Evolutionary conservation across 2,888 invertebrate species (phyloP).

Genomic region (Leptinotarsa peninsularis): DNA sequence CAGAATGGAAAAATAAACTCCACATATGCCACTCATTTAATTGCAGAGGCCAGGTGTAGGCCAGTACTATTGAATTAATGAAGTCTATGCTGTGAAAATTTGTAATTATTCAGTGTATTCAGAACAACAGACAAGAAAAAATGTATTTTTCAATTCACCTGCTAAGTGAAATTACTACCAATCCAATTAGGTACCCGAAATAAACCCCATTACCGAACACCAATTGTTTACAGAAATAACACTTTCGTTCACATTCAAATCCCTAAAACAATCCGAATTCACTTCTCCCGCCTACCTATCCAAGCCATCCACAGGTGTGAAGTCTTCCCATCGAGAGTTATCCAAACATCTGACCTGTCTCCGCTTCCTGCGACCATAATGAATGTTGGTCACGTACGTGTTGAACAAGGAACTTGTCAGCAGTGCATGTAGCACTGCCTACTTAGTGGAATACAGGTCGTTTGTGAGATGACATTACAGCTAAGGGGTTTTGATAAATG

Average conservation of each 20-base stretch:
- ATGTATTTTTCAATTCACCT: too few species aligned
- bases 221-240: not conserved
- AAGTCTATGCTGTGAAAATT: too few species aligned
- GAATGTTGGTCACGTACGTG: conserved; percentile 31
- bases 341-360: conserved; percentile 26
- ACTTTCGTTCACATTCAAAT: too few species aligned
- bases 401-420: conserved; percentile 28
- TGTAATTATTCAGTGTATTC: too few species aligned
- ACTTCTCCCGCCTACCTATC: not conserved
- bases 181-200: not conserved
- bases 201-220: not conserved
- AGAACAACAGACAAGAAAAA: too few species aligned
- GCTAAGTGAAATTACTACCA: too few species aligned
- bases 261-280: too few species aligned
- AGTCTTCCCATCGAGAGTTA: conserved; percentile 13
- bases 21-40: too few species aligned
- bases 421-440: conserved; percentile 29
- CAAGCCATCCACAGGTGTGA: conserved; percentile 24
- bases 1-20: too few species aligned
- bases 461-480: conserved; percentile 19
- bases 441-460: conserved; percentile 25
- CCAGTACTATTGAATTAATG: too few species aligned
- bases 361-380: conserved; percentile 27
- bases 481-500: conserved; percentile 7
- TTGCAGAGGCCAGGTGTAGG: too few species aligned